Evolutionary conservation across 2,113 vertebrate genomes (phyloP).

Genomic region (Nycticorax nycticorax): DNA sequence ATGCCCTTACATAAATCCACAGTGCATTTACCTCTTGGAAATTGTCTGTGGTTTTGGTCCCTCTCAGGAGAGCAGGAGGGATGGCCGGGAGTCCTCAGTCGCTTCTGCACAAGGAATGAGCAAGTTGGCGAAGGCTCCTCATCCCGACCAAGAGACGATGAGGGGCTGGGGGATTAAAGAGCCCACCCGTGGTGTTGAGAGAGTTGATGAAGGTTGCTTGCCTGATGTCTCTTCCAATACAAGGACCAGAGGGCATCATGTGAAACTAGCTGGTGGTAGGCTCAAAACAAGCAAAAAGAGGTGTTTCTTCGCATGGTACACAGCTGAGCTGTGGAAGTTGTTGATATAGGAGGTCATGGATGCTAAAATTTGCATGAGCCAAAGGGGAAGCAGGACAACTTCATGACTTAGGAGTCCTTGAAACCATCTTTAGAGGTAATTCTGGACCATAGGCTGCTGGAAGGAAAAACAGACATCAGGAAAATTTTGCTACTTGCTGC

Average conservation of each 20-base stretch:
- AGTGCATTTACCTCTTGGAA: neutral
- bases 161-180: neutral
- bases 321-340: neutral
- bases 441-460: neutral
- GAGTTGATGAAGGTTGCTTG: neutral
- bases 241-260: neutral
- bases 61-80: neutral
- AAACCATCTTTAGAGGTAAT: neutral
- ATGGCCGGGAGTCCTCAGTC: too few relatives aligned
- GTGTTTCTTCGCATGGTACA: fast-evolving
- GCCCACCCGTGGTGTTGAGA: neutral
- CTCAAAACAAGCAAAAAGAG: neutral
- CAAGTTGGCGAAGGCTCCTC: neutral
- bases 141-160: neutral
- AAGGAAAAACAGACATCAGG: neutral
- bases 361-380: neutral
- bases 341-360: neutral
- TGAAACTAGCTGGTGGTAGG: neutral
- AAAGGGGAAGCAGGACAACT: neutral
- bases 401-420: neutral
- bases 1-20: neutral
- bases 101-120: neutral
- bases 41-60: neutral
- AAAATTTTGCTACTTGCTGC: neutral
- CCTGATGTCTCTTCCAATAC: neutral